Conservation (phyloP, 2,888 invertebrate species). For the Suillia variegata region DNA sequence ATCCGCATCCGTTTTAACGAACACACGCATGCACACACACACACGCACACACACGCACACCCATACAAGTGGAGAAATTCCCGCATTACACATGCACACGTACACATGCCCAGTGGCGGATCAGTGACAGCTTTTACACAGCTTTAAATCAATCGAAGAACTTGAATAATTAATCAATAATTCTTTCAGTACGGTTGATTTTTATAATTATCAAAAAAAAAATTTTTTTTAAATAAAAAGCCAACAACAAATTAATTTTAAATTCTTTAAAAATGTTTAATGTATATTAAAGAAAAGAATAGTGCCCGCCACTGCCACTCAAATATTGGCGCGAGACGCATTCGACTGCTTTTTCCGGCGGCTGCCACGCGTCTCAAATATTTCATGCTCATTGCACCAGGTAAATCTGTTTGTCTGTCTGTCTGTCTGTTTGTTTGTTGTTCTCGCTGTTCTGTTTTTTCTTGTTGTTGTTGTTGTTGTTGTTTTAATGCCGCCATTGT, state of each 20-base stretch:
- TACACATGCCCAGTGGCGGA: neutral
- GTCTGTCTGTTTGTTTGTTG: too few species aligned
- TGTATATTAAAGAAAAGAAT: too few species aligned
- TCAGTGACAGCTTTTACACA: too few species aligned
- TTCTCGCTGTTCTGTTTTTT: neutral
- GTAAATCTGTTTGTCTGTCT: conserved; percentile 29
- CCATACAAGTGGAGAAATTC: neutral
- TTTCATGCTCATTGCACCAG: conserved; percentile 37
- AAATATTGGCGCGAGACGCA: neutral
- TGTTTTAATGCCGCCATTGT: neutral
- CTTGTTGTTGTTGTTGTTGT: neutral
- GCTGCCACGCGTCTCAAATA: conserved; percentile 34
- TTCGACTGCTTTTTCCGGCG: neutral
- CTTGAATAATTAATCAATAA: too few species aligned
- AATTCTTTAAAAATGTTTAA: too few species aligned
- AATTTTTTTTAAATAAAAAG: too few species aligned
- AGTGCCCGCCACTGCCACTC: conserved; percentile 16
- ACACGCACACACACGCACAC: conserved; percentile 4
- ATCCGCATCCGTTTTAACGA: neutral
- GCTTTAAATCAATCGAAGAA: too few species aligned
- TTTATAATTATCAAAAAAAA: too few species aligned
- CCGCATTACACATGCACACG: neutral
- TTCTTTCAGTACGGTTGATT: too few species aligned
- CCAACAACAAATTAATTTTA: too few species aligned
- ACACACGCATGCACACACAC: conserved; percentile 9